phyloP scores from a whole-genome alignment of 2,888 invertebrate genomes.

The Eristalis pertinax region DNA sequence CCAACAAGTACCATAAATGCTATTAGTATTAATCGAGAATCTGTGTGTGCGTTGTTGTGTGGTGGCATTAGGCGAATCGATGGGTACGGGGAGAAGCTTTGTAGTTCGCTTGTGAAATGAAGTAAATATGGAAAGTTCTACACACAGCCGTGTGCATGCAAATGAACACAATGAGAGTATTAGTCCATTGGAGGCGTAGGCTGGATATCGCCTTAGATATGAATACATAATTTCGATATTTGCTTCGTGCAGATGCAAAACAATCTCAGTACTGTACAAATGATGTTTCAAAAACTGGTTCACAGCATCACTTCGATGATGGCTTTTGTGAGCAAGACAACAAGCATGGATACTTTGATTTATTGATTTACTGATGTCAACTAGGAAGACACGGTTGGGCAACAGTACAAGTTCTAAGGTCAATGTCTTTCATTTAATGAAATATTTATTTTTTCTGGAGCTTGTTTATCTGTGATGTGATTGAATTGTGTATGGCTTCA shows the following conservation, averaged over 20 bases:
- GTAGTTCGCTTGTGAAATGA: slow-evolving; percentile 1
- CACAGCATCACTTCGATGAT: slow-evolving; percentile 10
- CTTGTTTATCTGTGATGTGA: background rate
- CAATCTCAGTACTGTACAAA: slow-evolving; percentile 8
- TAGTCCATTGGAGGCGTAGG: slow-evolving; percentile 6
- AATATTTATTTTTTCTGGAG: background rate
- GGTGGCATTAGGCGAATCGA: slow-evolving; percentile 10
- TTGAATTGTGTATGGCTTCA: background rate
- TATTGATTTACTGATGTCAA: background rate
- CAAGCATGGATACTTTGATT: background rate
- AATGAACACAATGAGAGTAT: slow-evolving; percentile 35
- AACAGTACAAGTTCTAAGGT: background rate
- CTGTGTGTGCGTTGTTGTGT: slow-evolving; percentile 23
- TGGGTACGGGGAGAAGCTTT: background rate
- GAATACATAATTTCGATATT: slow-evolving; percentile 31
- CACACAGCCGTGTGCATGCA: slow-evolving; percentile 14
- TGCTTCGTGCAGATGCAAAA: slow-evolving; percentile 21
- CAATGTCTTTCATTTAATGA: background rate
- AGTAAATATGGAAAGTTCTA: slow-evolving; percentile 4
- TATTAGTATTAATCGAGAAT: slow-evolving; percentile 30
- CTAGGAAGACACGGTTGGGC: background rate
- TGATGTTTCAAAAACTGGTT: slow-evolving; percentile 29
- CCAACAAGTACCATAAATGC: slow-evolving; percentile 31
- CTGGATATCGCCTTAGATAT: slow-evolving; percentile 28
- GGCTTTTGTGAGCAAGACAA: background rate